Evolutionary conservation across 2,888 invertebrate genomes (phyloP), one percentile per base, ranked within the genome.

Genomic region (Xylocampa areola): DNA sequence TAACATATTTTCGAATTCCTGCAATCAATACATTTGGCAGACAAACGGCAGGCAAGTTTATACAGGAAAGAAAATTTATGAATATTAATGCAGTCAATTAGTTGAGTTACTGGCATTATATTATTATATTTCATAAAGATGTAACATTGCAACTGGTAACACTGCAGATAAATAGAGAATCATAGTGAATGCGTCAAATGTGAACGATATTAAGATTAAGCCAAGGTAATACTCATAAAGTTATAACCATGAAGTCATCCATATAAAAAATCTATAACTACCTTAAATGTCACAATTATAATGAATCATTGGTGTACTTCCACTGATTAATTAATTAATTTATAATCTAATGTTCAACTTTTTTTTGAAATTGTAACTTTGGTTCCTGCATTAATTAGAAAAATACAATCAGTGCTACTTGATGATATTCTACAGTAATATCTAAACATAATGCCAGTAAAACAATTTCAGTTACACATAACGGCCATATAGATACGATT

Each of bases 21-120:
- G n/a, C 36, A 39, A 45, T 25, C n/a, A 32, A 52, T 40, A 41
- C n/a, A 60, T 57, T 44, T 69, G 77, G 77, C 78, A 78, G 49
- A 41, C 8, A 53, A 32, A 45, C 58, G 73, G 73, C 69, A 65
- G 74, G 74, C 67, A 74, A 75, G 63, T 57, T 60, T 41, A 33
- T 50, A 37, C 39, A 47, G 45, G 50, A 49, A 65, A 45, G 3
- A 58, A 33, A 32, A 0, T 13, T 49, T 30, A 23, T 4, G 4
- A 32, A 36, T 17, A 21, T 14, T 50, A n/a, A n/a, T 36, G 48
- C 54, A 53, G 40, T 55, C 21, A 29, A 36, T 36, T 36, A 19
- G 6, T 29, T 3, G n/a, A 35, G 40, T 35, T 11, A 65, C 16
- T 66, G 25, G 19, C 41, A 47, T 37, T 17, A 7, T 35, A 4